These are phyloP conservation scores for Rhagologus leucostigma DNA, from an alignment of 2,113 vertebrate genomes.

Conservation along the genomic window DNA sequence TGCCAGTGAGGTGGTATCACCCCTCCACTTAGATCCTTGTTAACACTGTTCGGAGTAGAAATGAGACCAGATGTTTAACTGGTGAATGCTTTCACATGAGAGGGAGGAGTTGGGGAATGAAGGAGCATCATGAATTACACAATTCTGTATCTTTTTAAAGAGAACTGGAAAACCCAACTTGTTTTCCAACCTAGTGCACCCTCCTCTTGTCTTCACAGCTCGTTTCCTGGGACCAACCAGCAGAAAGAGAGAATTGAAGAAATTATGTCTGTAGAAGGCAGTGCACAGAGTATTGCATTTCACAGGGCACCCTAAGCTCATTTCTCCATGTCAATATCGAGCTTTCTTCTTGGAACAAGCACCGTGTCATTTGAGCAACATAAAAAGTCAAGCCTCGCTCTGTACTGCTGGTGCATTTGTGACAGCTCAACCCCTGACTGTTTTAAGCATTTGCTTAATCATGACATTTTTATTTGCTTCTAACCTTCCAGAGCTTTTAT, in stretches of 20 bases:
- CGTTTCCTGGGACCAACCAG: background rate
- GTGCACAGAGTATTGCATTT: background rate
- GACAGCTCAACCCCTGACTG: background rate
- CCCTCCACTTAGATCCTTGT: background rate
- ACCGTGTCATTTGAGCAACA: background rate
- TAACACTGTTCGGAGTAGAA: background rate
- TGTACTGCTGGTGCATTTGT: background rate
- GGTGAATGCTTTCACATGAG: background rate
- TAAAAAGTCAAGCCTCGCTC: background rate
- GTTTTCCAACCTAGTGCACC: background rate
- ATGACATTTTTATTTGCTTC: conserved; percentile 34
- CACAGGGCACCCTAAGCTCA: background rate
- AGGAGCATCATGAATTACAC: background rate
- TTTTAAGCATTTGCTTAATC: conserved; percentile 12
- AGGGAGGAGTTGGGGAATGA: background rate
- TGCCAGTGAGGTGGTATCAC: background rate
- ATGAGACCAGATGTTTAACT: background rate
- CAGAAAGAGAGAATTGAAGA: background rate
- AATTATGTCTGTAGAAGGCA: background rate
- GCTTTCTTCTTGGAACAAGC: background rate
- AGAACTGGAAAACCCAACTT: background rate
- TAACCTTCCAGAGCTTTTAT: conserved; percentile 14
- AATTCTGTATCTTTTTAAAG: background rate
- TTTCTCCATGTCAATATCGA: background rate
- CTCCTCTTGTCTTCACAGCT: background rate